Base-by-base conservation (phyloP, 30 jellyfish, hydroid and myxozoan genomes). In the Aurelia sp. region DNA sequence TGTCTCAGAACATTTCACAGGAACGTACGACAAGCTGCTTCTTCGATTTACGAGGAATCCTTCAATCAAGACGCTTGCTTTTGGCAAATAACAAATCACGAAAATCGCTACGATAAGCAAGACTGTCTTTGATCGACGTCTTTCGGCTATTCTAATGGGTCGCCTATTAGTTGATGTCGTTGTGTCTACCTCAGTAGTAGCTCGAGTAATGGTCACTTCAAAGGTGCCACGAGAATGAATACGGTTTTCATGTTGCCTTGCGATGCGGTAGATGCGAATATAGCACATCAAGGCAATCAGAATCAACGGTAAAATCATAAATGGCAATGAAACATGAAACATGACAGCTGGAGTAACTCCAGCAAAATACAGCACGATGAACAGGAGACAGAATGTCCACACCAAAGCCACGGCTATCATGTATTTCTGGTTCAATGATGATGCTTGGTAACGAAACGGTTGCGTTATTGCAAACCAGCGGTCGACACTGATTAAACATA, bases 1-100 rank as follows among this genome's bases (percentile, higher is more conserved):
- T 21, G 74, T 63, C 77, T 76, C 87, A 5, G 87, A 61, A 74
- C 87, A 76, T 59, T 76, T 76, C 5, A 76, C 31, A 9, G 87
- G 68, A 44, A 67, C 50, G 18, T 76, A 76, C 3, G 77, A 76
- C 18, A 61, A 7, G 1, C 47, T 4, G 10, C 15, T 47, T 8
- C 38, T 41, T 27, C 40, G 30, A 13, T 63, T 31, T 30, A 76
- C 50, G 0, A 76, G 27, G 35, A 59, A 61, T 8, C 78, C 76
- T 3, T 76, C 87, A 13, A 76, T 13, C 53, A 76, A 27, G 52
- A 59, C 58, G 12, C 53, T 22, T 60, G 44, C 74, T 59, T 76
- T 76, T 1, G 87, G 76, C 65, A 63, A 27, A 16, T 55, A 59
- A 52, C 87, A 55, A 22, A 59, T 44, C 5, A 60, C 87, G 5